A percentile compares a stretch with the other conserved stretches of the same genome.
Conservation (phyloP, 1,140 invertebrate genomes). For the Musca vetustissima region DNA sequence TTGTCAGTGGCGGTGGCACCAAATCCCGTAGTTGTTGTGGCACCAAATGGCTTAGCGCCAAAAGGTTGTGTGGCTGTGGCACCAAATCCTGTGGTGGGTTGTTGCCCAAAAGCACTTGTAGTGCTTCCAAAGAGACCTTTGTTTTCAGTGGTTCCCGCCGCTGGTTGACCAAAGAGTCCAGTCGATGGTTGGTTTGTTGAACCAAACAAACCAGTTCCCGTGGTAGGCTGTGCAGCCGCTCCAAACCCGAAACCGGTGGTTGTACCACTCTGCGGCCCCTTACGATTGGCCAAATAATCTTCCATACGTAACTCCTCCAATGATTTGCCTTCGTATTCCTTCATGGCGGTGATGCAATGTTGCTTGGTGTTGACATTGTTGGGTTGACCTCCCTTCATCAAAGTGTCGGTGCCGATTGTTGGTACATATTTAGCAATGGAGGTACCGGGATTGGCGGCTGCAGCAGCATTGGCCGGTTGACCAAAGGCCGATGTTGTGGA, state of each 20-base stretch:
- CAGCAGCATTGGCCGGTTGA: conserved; percentile 53
- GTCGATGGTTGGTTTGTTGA: conserved; percentile 42
- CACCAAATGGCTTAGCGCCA: conserved; percentile 58
- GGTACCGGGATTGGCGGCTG: conserved; percentile 64
- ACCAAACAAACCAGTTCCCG: conserved; percentile 55
- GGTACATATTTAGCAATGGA: conserved; percentile 83
- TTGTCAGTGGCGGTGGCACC: conserved; percentile 59
- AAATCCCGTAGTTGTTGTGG: conserved; percentile 62
- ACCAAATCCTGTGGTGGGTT: conserved; percentile 52
- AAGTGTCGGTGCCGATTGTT: conserved; percentile 84
- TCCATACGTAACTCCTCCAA: conserved; percentile 91
- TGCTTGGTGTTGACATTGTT: conserved; percentile 87
- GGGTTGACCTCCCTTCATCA: conserved; percentile 82
- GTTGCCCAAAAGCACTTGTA: conserved; percentile 50
- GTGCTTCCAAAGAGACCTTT: conserved; percentile 42
- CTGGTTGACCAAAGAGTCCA: conserved; percentile 55
- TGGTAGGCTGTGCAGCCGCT: conserved; percentile 45
- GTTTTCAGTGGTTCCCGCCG: conserved; percentile 35
- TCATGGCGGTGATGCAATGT: conserved; percentile 96
- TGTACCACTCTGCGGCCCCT: conserved; percentile 63
- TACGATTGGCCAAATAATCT: conserved; percentile 88
- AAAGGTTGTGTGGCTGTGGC: conserved; percentile 50
- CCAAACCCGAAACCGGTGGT: conserved; percentile 58
- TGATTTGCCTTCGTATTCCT: conserved; percentile 94
- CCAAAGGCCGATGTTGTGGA: conserved; percentile 52